phyloP scores from a whole-genome alignment of 1,140 invertebrate genomes.

The Nomia melanderi region DNA sequence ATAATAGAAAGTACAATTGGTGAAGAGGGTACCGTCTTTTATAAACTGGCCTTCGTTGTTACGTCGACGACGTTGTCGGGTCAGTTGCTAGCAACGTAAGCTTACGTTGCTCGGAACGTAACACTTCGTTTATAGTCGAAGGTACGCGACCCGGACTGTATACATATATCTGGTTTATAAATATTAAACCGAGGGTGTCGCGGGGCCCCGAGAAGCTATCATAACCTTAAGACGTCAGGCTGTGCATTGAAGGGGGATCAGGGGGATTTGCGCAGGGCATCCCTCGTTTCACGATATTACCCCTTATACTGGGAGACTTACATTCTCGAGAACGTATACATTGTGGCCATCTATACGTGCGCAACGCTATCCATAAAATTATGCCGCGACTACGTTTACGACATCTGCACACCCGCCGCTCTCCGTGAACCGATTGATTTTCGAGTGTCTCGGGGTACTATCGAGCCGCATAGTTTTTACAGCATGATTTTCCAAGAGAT shows the following conservation, averaged over 20 bases:
- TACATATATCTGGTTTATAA: slow-evolving; percentile 66
- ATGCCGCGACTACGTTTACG: slow-evolving; percentile 34
- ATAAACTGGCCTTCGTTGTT: not conserved
- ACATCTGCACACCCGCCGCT: slow-evolving; percentile 2
- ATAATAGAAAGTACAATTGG: not conserved
- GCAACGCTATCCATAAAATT: slow-evolving; percentile 48
- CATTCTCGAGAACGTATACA: slow-evolving; percentile 30
- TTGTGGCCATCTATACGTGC: not conserved
- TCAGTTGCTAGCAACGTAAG: not conserved
- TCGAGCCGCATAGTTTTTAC: not conserved
- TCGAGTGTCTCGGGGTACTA: slow-evolving; percentile 3
- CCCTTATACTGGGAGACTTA: slow-evolving; percentile 52
- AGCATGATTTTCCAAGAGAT: not conserved
- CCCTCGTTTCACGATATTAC: slow-evolving; percentile 63
- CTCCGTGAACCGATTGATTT: slow-evolving; percentile 41
- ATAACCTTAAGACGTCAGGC: slow-evolving; percentile 64
- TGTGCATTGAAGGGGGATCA: slow-evolving; percentile 64
- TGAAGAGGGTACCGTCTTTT: not conserved
- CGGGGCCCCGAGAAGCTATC: slow-evolving; percentile 40
- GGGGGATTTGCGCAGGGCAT: slow-evolving; percentile 63
- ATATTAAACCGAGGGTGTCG: slow-evolving; percentile 62
- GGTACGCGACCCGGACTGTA: not conserved
- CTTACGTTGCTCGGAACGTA: no score
- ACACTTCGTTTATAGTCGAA: not conserved
- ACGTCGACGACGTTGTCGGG: not conserved